Evolutionary conservation across 2,113 vertebrate genomes (phyloP).

Genomic region (Crotalus horridus): DNA sequence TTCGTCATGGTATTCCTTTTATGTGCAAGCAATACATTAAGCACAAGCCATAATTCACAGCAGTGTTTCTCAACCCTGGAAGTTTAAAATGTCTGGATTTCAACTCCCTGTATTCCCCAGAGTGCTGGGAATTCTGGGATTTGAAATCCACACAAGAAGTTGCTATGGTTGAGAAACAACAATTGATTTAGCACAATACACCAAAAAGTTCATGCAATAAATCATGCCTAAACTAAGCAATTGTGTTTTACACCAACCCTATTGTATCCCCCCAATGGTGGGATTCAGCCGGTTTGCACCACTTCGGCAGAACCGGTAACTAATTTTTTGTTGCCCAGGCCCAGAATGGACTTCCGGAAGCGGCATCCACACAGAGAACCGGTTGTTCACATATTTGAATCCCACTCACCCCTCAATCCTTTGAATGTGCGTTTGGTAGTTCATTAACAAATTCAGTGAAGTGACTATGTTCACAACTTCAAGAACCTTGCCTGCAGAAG

Average conservation of each 20-base stretch:
- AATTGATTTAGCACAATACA: not conserved
- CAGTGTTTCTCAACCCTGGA: not conserved
- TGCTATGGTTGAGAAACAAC: not conserved
- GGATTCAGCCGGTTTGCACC: too few relatives aligned
- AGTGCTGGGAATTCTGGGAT: not conserved
- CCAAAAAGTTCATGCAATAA: not conserved
- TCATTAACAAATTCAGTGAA: not conserved
- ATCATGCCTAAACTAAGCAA: too few relatives aligned
- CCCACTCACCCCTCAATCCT: too few relatives aligned
- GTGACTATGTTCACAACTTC: not conserved
- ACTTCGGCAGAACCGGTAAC: too few relatives aligned
- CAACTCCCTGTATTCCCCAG: not conserved
- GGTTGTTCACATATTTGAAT: too few relatives aligned
- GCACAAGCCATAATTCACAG: not conserved
- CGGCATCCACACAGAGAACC: too few relatives aligned
- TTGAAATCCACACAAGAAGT: not conserved
- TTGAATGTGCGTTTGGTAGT: too few relatives aligned
- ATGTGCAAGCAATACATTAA: not conserved
- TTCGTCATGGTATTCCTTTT: not conserved
- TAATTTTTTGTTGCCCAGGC: too few relatives aligned
- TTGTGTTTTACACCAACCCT: too few relatives aligned
- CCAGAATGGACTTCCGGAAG: too few relatives aligned
- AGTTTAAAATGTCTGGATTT: not conserved
- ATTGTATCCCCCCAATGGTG: too few relatives aligned
- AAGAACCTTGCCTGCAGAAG: not conserved